phyloP scores from a whole-genome alignment of 2,113 vertebrate genomes.

The Pteropus alecto region DNA sequence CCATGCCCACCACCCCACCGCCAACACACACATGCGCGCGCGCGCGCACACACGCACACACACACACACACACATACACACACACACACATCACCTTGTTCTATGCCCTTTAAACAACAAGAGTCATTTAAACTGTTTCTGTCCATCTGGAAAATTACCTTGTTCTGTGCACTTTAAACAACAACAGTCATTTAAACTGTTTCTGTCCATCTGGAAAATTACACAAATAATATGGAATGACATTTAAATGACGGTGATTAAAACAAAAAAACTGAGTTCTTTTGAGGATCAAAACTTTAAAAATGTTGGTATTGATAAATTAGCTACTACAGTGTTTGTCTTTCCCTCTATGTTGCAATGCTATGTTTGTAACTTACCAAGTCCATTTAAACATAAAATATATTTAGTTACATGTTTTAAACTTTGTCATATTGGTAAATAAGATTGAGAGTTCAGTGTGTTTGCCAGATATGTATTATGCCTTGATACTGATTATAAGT shows the following conservation, averaged over 20 bases:
- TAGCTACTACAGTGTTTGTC: not conserved
- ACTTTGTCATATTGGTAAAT: not conserved
- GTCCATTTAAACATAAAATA: not conserved
- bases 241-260: not conserved
- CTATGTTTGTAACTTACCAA: not conserved
- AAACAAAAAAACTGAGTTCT: not conserved
- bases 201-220: slow-evolving; percentile 31
- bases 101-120: not conserved
- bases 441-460: not conserved
- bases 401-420: not conserved
- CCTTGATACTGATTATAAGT: not conserved
- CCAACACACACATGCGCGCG: not conserved
- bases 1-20: not conserved
- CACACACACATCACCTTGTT: not conserved
- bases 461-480: not conserved
- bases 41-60: no score
- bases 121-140: slow-evolving; percentile 11
- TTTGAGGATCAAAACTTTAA: not conserved
- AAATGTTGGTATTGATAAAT: not conserved
- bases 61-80: no score
- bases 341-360: not conserved
- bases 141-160: slow-evolving; percentile 13
- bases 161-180: not conserved
- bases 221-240: not conserved
- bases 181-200: not conserved